These are phyloP conservation scores for Chrysemys picta DNA, from an alignment of 2,113 vertebrate genomes.

Conservation along the genomic window DNA sequence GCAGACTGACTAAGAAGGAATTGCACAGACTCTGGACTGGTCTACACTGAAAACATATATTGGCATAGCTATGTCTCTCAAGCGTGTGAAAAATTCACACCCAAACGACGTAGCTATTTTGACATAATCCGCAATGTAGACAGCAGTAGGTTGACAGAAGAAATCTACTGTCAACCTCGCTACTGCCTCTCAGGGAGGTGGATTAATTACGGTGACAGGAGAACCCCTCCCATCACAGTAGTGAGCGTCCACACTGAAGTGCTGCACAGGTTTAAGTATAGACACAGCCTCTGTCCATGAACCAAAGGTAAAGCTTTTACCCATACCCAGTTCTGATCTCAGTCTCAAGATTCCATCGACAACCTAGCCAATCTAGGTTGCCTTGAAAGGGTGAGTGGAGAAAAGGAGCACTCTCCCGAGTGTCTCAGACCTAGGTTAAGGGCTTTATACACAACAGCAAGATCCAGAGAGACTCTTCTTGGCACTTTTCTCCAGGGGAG, in stretches of 20 bases:
- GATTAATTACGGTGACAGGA: not conserved
- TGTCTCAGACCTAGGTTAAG: not conserved
- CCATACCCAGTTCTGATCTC: not conserved
- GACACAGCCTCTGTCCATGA: not conserved
- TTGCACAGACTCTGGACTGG: not conserved
- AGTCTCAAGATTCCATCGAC: not conserved
- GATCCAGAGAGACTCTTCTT: not conserved
- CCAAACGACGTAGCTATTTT: not conserved
- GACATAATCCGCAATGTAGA: not conserved
- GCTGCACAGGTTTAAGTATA: not conserved
- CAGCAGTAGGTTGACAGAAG: too few relatives aligned
- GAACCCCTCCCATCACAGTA: too few relatives aligned
- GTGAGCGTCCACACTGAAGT: too few relatives aligned
- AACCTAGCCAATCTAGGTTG: slow-evolving; percentile 22
- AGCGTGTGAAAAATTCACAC: not conserved
- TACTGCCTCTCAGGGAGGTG: not conserved
- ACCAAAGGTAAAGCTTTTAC: not conserved
- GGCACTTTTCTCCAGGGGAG: not conserved
- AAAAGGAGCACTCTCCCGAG: not conserved
- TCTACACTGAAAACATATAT: not conserved
- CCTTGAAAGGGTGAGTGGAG: slow-evolving; percentile 11
- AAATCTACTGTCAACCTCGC: not conserved
- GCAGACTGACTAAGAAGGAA: not conserved
- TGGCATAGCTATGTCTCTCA: not conserved
- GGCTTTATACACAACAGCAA: not conserved